Evolutionary conservation across 2,797 vertebrate species (phyloP).

Genomic region (Hafferia zeledoni): DNA sequence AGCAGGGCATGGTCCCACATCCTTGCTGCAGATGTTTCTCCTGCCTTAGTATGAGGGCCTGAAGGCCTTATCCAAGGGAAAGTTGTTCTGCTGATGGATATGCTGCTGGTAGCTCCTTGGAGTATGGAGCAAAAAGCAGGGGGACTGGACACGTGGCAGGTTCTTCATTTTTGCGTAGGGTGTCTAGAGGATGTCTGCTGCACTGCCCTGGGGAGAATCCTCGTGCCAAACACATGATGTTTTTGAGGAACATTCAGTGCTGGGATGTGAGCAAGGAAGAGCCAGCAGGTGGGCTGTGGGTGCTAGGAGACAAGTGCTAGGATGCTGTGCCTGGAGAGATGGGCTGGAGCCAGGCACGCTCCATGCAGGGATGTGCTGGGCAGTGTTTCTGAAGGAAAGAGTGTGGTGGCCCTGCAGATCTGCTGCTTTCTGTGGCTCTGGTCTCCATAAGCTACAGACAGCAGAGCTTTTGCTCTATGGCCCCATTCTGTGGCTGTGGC

Average conservation of each 20-base stretch:
- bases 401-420: neutral
- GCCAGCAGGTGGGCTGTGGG: neutral
- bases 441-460: neutral
- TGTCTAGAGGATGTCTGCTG: neutral
- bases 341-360: neutral
- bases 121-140: neutral
- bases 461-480: neutral
- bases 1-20: neutral
- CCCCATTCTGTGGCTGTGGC: neutral
- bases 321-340: neutral
- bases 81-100: neutral
- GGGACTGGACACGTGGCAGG: fast-evolving
- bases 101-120: neutral
- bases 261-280: neutral
- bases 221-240: neutral
- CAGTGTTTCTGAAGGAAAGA: neutral
- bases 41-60: neutral
- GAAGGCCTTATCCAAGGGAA: neutral
- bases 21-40: neutral
- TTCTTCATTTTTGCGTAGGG: neutral
- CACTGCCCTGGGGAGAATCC: neutral
- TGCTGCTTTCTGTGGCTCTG: neutral
- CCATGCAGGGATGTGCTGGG: fast-evolving
- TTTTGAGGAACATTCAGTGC: neutral
- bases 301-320: neutral